phyloP scores from a whole-genome alignment of 2,797 vertebrate species.

The Pseudomugil gertrudae region DNA sequence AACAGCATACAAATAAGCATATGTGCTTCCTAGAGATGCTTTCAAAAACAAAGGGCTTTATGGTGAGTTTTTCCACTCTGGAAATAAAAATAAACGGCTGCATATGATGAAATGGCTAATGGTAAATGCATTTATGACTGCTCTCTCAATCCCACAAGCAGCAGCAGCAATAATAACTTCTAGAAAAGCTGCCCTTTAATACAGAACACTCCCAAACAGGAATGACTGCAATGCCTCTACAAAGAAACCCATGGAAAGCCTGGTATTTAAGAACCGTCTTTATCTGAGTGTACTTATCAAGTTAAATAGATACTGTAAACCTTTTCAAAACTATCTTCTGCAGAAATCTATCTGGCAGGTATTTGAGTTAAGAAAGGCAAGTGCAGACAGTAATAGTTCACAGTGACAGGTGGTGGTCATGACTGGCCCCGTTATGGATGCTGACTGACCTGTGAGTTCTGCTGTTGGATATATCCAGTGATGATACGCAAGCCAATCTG shows the following conservation, averaged over 20 bases:
- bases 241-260: slow-evolving; percentile 68
- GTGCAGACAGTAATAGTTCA: slow-evolving; percentile 5
- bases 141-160: slow-evolving; percentile 41
- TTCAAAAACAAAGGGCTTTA: slow-evolving; percentile 31
- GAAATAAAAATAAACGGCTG: slow-evolving; percentile 24
- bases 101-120: slow-evolving; percentile 29
- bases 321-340: slow-evolving; percentile 27
- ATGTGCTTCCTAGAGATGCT: slow-evolving; percentile 17
- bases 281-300: slow-evolving; percentile 55
- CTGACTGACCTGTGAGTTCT: slow-evolving; percentile 86
- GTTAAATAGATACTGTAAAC: slow-evolving; percentile 35
- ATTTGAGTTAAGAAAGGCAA: slow-evolving; percentile 25
- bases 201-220: slow-evolving; percentile 69
- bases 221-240: slow-evolving; percentile 70
- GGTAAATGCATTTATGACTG: slow-evolving; percentile 39
- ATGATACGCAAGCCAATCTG: slow-evolving; percentile 93
- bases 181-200: slow-evolving; percentile 61
- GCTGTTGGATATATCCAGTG: slow-evolving; percentile 90
- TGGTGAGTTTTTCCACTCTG: slow-evolving; percentile 7
- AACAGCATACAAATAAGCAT: slow-evolving; percentile 2
- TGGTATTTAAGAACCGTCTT: slow-evolving; percentile 58
- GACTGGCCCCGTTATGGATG: slow-evolving; percentile 1
- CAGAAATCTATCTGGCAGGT: slow-evolving; percentile 14
- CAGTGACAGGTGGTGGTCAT: background rate
- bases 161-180: slow-evolving; percentile 52